Evolutionary conservation across 2,888 invertebrate species (phyloP).

Genomic region (Molorchus minor): DNA sequence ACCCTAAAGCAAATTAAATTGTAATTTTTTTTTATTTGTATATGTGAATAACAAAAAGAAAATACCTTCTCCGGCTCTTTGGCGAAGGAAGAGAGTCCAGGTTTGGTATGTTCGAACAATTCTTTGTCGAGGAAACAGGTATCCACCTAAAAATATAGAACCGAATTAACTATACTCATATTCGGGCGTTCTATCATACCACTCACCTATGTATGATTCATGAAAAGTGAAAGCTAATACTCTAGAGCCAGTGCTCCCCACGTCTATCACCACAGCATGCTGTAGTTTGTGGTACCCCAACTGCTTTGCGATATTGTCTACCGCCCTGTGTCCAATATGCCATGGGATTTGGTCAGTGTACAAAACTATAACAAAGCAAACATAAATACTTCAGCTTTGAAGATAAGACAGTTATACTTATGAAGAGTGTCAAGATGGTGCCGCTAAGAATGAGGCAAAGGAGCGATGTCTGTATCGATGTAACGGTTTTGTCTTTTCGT

Average conservation of each 20-base stretch:
- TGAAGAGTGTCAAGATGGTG: slow-evolving; percentile 57
- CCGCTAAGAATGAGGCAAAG: slow-evolving; percentile 59
- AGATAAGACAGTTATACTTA: slow-evolving; percentile 50
- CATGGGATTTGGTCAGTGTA: slow-evolving; percentile 67
- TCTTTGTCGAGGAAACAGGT: slow-evolving; percentile 84
- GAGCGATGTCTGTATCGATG: slow-evolving; percentile 56
- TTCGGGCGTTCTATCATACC: no score
- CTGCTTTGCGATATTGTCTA: slow-evolving; percentile 77
- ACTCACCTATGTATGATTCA: slow-evolving; percentile 74
- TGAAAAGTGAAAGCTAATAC: slow-evolving; percentile 86
- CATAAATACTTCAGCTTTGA: not conserved
- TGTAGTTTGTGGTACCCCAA: slow-evolving; percentile 76
- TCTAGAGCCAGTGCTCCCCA: slow-evolving; percentile 92
- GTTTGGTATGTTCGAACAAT: slow-evolving; percentile 85
- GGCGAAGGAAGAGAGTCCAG: slow-evolving; percentile 89
- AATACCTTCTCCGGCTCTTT: slow-evolving; percentile 79
- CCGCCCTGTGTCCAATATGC: slow-evolving; percentile 65
- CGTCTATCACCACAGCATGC: slow-evolving; percentile 91
- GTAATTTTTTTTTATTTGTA: slow-evolving; percentile 4
- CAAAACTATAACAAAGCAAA: slow-evolving; percentile 61
- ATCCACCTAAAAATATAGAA: slow-evolving; percentile 62
- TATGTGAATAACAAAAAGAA: slow-evolving; percentile 15
- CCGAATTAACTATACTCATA: not conserved
- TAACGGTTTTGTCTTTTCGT: slow-evolving; percentile 52
- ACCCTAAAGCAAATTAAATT: slow-evolving; percentile 64